Conservation (phyloP, 1,140 invertebrate species). For the Cyphomyrmex costatus region DNA sequence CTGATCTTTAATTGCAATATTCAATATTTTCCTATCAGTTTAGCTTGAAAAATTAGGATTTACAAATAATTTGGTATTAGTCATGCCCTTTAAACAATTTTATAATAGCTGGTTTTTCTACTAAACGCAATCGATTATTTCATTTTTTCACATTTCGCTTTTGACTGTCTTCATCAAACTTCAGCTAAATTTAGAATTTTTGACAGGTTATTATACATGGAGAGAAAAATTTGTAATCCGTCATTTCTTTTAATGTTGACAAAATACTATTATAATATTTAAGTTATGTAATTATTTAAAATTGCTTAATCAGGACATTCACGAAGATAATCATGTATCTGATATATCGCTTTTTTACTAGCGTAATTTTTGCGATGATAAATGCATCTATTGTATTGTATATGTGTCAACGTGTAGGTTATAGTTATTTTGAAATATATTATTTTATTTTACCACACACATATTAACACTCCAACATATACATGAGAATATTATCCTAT, state of each 20-base stretch:
- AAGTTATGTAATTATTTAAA: neutral
- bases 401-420: slow-evolving; percentile 77
- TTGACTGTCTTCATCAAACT: neutral
- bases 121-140: neutral
- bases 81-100: too few species aligned
- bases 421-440: slow-evolving; percentile 7
- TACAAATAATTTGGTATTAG: too few species aligned
- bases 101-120: too few species aligned
- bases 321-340: slow-evolving; percentile 70
- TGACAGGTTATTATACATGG: neutral
- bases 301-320: neutral
- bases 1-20: too few species aligned
- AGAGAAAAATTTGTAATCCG: slow-evolving; percentile 30
- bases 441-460: neutral
- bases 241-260: neutral
- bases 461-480: neutral
- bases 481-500: neutral
- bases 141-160: neutral
- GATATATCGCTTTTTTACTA: slow-evolving; percentile 76
- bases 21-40: too few species aligned
- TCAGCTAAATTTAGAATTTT: slow-evolving; percentile 31
- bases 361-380: slow-evolving; percentile 73
- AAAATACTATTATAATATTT: slow-evolving; percentile 24
- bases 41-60: too few species aligned
- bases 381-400: slow-evolving; percentile 76